Conservation (phyloP, 2,797 vertebrate species). For the Mallotus villosus region DNA sequence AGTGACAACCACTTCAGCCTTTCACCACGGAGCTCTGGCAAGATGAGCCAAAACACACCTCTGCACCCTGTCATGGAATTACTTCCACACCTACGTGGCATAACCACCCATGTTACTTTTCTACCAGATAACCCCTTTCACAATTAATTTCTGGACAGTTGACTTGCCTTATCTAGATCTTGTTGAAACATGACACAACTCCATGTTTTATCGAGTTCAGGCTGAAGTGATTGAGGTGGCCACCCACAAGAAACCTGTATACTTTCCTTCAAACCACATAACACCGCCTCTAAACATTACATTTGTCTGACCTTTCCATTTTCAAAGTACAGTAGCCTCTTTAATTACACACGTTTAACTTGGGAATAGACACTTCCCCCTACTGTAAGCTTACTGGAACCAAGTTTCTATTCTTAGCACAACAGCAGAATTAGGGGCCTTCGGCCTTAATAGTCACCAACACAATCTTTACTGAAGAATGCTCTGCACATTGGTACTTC, state of each 20-base stretch:
- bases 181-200: neutral
- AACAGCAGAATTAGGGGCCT: slow-evolving; percentile 61
- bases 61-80: slow-evolving; percentile 20
- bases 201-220: neutral
- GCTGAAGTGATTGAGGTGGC: neutral
- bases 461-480: slow-evolving; percentile 62
- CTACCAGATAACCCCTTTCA: no score
- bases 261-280: slow-evolving; percentile 58
- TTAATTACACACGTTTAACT: slow-evolving; percentile 73
- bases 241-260: slow-evolving; percentile 1
- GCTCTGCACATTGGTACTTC: slow-evolving; percentile 38
- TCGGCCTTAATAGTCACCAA: slow-evolving; percentile 63
- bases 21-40: slow-evolving; percentile 33
- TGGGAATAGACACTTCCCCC: slow-evolving; percentile 73
- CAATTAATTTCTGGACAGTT: no score
- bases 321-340: slow-evolving; percentile 55
- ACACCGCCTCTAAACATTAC: slow-evolving; percentile 66
- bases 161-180: no score
- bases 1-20: slow-evolving; percentile 57
- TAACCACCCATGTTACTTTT: slow-evolving; percentile 3
- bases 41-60: slow-evolving; percentile 33
- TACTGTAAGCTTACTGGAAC: slow-evolving; percentile 61
- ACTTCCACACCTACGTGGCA: neutral
- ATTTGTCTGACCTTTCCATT: slow-evolving; percentile 72
- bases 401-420: slow-evolving; percentile 75